These are phyloP conservation scores for Columba guinea DNA, from an alignment of 2,797 vertebrate species.

Conservation along the genomic window DNA sequence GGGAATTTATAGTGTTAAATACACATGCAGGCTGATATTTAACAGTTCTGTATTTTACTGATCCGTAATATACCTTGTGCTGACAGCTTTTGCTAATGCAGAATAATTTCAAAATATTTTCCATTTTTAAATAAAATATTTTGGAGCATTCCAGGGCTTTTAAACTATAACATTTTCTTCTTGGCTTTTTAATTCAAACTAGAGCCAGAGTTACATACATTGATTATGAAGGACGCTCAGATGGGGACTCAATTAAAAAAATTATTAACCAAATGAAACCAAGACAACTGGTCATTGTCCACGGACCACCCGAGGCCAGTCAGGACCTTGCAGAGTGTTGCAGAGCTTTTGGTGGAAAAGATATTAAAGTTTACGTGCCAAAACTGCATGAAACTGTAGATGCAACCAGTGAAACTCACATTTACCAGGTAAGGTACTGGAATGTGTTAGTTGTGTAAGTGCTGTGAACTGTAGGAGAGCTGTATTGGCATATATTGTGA, in stretches of 20 bases:
- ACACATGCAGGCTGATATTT: neutral
- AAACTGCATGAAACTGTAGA: slow-evolving; percentile 97
- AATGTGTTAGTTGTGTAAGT: neutral
- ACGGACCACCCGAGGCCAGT: slow-evolving; percentile 93
- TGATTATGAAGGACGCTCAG: slow-evolving; percentile 98
- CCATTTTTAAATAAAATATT: neutral
- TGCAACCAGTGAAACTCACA: slow-evolving; percentile 97
- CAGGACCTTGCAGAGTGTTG: slow-evolving; percentile 95
- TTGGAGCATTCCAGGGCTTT: neutral
- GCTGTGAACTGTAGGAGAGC: neutral
- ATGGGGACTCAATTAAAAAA: slow-evolving; percentile 99
- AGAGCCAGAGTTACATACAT: slow-evolving; percentile 95
- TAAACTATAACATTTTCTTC: neutral
- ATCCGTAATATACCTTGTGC: neutral
- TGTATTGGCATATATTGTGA: neutral
- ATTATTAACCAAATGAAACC: slow-evolving; percentile 99
- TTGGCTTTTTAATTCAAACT: slow-evolving; percentile 3
- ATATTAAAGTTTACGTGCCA: slow-evolving; percentile 97
- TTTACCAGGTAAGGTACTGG: slow-evolving; percentile 89
- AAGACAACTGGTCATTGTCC: slow-evolving; percentile 92
- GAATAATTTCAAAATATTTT: neutral
- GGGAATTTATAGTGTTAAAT: neutral
- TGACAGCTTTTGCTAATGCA: neutral
- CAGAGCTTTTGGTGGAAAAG: slow-evolving; percentile 94
- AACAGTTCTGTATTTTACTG: neutral